phyloP scores from a whole-genome alignment of 2,113 vertebrate species.

The Tragelaphus strepsiceros region DNA sequence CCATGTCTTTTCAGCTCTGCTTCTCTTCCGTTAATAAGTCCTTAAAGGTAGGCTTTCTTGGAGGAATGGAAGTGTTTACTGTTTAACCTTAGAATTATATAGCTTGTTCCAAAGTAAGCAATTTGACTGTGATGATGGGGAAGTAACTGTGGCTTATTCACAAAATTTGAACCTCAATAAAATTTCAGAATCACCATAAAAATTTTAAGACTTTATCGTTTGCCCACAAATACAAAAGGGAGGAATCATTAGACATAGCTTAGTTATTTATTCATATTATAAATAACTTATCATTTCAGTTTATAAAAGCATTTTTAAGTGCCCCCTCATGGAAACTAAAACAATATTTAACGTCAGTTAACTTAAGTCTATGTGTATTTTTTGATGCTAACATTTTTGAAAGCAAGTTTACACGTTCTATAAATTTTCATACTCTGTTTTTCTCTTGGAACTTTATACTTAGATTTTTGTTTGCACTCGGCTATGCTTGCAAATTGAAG shows the following conservation, averaged over 20 bases:
- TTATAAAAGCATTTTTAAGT: background rate
- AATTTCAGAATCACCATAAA: conserved; percentile 28
- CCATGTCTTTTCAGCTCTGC: conserved; percentile 73
- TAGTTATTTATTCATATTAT: background rate
- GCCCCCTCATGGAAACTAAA: background rate
- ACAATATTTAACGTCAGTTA: background rate
- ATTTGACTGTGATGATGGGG: background rate
- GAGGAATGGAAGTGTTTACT: conserved; percentile 72
- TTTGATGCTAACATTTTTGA: conserved; percentile 14
- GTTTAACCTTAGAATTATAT: conserved; percentile 69
- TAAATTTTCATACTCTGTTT: background rate
- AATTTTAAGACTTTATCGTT: background rate
- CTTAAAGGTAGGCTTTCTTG: conserved; percentile 67
- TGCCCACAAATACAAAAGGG: background rate
- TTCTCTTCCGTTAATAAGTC: conserved; percentile 68
- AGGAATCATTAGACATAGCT: background rate
- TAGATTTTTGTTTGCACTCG: background rate
- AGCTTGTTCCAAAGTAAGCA: conserved; percentile 64
- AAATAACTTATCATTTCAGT: conserved; percentile 6
- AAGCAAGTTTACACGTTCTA: background rate
- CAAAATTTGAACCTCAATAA: conserved; percentile 4
- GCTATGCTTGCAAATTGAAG: background rate
- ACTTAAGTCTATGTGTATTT: background rate
- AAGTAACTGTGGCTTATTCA: background rate
- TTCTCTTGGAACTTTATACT: background rate